Base-by-base conservation (phyloP, 2,113 vertebrate species). In the Symphodus melops region DNA sequence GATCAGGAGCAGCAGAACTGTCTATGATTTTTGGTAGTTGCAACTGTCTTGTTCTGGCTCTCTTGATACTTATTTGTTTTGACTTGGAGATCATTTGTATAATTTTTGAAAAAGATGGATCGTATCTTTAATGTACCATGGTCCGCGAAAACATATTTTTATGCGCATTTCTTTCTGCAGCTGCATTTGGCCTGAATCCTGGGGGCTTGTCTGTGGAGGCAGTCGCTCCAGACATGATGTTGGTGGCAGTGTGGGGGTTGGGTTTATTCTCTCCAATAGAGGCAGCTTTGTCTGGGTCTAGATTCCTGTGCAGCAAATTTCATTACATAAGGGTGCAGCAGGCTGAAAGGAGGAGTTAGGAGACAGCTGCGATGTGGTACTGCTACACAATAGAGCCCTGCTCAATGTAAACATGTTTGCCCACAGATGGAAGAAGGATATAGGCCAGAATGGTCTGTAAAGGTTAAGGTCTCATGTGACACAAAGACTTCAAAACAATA, bases 271-370 rank as follows among this genome's bases (percentile, higher is more conserved):
- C 64, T 62, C 33, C 16, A 52, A 93, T 92, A 89, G 87, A 90
- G 82, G 86, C 70, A 64, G 81, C 92, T 94, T 93, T 94, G 94
- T 95, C 87, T 87, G 88, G 80, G 71, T 69, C 8, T 53, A 79
- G 83, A 93, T 94, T 94, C 90, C 93, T 93, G 81, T 82, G 91
- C 90, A 87, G 91, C 65, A 87, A 75, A 89, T 86, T 71, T 82
- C 83, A 89, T 94, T 93, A 85, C 90, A 92, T 92, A 92, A 93
- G 77, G 77, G 39, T 83, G 71, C 53, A 61, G 69, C 11, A 42
- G 79, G 66, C 19, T 48, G 81, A 87, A 33, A 82, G 86, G 84
- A 44, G 86, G 91, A 76, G 89, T 79, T 17, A 0, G 36, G 57
- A 63, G 85, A 82, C 92, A 91, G 92, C 89, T 91, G 88, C 88